phyloP scores from a whole-genome alignment of 2,888 invertebrate species.

The Tenodera sinensis region DNA sequence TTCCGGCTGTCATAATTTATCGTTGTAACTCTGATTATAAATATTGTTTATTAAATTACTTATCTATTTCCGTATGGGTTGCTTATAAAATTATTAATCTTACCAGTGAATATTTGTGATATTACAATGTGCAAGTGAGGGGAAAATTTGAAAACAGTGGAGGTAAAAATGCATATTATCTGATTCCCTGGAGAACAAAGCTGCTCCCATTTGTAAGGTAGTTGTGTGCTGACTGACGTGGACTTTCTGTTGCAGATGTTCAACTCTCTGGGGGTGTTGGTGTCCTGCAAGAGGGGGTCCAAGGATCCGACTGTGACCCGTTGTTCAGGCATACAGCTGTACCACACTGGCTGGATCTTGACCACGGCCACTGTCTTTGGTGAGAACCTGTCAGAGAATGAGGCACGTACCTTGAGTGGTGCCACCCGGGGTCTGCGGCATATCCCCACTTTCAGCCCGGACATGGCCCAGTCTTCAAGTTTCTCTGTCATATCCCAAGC shows the following conservation, averaged over 20 bases:
- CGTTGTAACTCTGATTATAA: too few relatives aligned
- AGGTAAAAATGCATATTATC: too few relatives aligned
- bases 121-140: too few relatives aligned
- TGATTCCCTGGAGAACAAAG: too few relatives aligned
- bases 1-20: too few relatives aligned
- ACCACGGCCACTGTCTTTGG: not conserved
- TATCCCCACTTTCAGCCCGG: not conserved
- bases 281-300: not conserved
- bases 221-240: too few relatives aligned
- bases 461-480: not conserved
- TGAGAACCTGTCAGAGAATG: not conserved
- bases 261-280: not conserved
- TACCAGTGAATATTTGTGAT: too few relatives aligned
- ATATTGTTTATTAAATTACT: too few relatives aligned
- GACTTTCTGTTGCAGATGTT: not conserved
- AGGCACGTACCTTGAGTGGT: fast-evolving
- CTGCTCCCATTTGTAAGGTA: too few relatives aligned
- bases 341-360: not conserved
- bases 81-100: too few relatives aligned
- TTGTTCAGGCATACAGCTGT: not conserved
- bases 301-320: not conserved
- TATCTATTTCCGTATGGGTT: too few relatives aligned
- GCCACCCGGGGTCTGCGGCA: not conserved
- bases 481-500: not conserved
- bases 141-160: too few relatives aligned